Evolutionary conservation across 2,113 vertebrate genomes (phyloP).

Genomic region (Donacobius atricapilla): DNA sequence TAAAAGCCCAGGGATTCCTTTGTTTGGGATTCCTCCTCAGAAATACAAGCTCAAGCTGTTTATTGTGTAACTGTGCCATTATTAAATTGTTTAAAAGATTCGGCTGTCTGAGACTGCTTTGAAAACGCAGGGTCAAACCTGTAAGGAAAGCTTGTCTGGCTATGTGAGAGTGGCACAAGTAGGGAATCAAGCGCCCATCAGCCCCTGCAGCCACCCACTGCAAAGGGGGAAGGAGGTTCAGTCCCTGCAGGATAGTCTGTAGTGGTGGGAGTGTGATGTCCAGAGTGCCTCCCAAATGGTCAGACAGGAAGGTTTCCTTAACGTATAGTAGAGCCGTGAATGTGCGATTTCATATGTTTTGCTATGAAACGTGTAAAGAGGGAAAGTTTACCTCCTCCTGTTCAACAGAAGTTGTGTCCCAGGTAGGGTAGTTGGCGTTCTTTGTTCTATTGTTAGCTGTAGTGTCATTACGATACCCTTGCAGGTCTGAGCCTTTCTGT

Average conservation of each 20-base stretch:
- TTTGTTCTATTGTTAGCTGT: not conserved
- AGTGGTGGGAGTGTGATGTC: not conserved
- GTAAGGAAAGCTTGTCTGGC: not conserved
- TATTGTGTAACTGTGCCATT: not conserved
- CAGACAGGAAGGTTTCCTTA: not conserved
- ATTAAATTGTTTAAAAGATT: not conserved
- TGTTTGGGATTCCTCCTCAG: not conserved
- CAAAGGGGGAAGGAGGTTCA: not conserved
- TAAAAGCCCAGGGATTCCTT: not conserved
- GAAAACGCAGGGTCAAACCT: not conserved
- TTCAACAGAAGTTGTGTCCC: not conserved
- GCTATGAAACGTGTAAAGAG: not conserved
- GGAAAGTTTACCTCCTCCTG: not conserved
- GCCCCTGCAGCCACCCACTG: not conserved
- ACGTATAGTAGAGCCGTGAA: not conserved
- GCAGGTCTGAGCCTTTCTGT: not conserved
- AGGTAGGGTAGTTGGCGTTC: not conserved
- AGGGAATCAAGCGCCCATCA: accelerated
- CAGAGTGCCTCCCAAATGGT: not conserved
- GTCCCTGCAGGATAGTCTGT: too few relatives aligned
- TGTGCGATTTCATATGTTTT: not conserved
- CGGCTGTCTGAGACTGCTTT: not conserved
- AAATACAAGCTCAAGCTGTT: not conserved
- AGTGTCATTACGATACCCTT: not conserved
- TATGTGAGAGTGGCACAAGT: too few relatives aligned